Conservation (phyloP, 2,797 vertebrate genomes). For the Leptodactylus fallax region DNA sequence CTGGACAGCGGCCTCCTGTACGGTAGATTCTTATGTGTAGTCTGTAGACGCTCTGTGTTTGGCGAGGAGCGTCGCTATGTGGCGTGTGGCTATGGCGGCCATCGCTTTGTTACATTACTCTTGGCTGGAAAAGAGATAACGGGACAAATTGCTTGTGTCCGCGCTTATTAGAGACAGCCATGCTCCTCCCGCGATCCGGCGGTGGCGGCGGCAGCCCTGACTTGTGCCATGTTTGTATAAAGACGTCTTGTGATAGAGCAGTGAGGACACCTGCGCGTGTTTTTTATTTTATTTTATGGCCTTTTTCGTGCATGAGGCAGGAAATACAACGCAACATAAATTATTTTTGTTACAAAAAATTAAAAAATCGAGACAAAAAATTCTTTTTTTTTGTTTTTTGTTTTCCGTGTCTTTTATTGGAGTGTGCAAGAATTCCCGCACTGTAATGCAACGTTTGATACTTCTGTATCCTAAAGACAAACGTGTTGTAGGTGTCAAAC, state of each 20-base stretch:
- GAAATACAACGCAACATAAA: neutral
- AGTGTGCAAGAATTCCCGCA: neutral
- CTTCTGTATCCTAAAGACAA: too few species aligned
- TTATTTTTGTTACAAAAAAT: slow-evolving; percentile 32
- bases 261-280: neutral
- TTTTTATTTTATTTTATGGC: slow-evolving; percentile 31
- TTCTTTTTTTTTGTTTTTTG: neutral
- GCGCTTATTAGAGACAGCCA: neutral
- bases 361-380: neutral
- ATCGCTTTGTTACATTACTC: neutral
- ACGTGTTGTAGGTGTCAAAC: too few species aligned
- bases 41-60: slow-evolving; percentile 16
- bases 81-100: neutral
- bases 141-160: neutral
- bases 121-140: neutral
- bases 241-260: neutral
- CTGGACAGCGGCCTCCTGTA: neutral
- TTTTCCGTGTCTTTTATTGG: neutral
- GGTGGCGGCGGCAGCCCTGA: neutral
- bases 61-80: neutral
- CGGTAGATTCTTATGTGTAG: slow-evolving; percentile 1
- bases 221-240: slow-evolving; percentile 31
- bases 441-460: too few species aligned
- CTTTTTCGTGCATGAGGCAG: slow-evolving; percentile 52
- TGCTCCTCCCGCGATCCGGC: neutral